Conservation (phyloP, 1,140 invertebrate genomes). For the Prorops nasuta region DNA sequence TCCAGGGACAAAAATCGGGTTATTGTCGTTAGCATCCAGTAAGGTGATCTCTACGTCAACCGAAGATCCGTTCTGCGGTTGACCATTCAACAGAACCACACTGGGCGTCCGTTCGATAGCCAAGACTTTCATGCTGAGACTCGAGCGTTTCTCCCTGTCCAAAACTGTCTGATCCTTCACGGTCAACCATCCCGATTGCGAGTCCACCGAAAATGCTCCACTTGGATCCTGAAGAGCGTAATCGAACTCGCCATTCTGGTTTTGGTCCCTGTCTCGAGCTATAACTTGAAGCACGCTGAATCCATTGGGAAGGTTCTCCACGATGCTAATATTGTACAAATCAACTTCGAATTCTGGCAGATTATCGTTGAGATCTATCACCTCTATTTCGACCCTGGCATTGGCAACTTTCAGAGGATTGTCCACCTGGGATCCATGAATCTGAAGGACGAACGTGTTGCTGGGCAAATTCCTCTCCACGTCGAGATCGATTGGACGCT, state of each 20-base stretch:
- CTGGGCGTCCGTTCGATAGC: slow-evolving; percentile 73
- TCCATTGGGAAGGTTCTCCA: slow-evolving; percentile 85
- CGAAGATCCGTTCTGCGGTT: slow-evolving; percentile 58
- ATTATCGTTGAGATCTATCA: slow-evolving; percentile 82
- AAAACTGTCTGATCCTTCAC: slow-evolving; percentile 75
- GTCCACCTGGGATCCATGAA: slow-evolving; percentile 75
- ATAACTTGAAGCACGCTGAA: slow-evolving; percentile 66
- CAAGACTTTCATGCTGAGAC: slow-evolving; percentile 70
- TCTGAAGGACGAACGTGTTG: slow-evolving; percentile 74
- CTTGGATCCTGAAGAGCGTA: slow-evolving; percentile 74
- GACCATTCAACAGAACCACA: slow-evolving; percentile 44
- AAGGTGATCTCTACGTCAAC: slow-evolving; percentile 79
- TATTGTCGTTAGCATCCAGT: slow-evolving; percentile 85
- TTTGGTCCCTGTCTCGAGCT: slow-evolving; percentile 76
- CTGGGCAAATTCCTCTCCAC: slow-evolving; percentile 64
- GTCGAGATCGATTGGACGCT: slow-evolving; percentile 78
- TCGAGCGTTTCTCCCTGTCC: slow-evolving; percentile 73
- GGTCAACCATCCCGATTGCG: slow-evolving; percentile 79
- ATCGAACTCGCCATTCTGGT: slow-evolving; percentile 79
- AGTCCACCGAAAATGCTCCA: slow-evolving; percentile 78
- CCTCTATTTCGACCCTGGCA: slow-evolving; percentile 73
- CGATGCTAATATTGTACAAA: slow-evolving; percentile 87
- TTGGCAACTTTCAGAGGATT: slow-evolving; percentile 73
- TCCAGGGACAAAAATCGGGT: slow-evolving; percentile 77
- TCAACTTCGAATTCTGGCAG: slow-evolving; percentile 83